Base-by-base conservation (phyloP, 2,113 vertebrate species). In the Gallinago jamesoni region DNA sequence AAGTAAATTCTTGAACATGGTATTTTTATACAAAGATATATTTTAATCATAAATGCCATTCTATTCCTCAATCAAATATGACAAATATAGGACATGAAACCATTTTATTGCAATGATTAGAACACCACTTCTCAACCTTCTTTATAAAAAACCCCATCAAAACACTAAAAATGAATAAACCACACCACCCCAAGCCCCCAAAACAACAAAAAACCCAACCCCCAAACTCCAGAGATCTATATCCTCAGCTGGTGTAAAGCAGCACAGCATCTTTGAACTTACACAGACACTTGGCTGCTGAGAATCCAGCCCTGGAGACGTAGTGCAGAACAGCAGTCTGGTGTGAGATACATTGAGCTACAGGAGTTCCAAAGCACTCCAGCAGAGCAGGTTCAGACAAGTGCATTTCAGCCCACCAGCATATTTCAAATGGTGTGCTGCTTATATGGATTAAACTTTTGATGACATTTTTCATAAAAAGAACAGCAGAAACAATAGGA, bases 21-120 rank as follows among this genome's bases (percentile, higher is more conserved):
- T 92, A 56, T 48, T 97, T 97, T 96, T 90, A 85, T 96, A 84
- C 23, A 97, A 96, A 96, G 68, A 72, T 96, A 76, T 73, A 91
- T 89, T 97, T 91, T 94, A 93, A 92, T 87, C 37, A 81, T 95
- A 94, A 95, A 87, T 93, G 87, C 45, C 21, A 22, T 84, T 97
- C 75, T 80, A 33, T 85, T 96, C 52, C 52, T 96, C 74, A 79
- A 77, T 92, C 83, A 93, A 85, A 62, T 68, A 84, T 62, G 83
- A 84, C 62, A 89, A 89, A 80, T 64, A 78, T 30, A 80, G 52
- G 70, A 77, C 55, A 73, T 2, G 14, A 87, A 70, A 75, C 12
- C 59, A 39, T 81, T 95, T 91, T 93, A 90, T 81, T 97, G 81
- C 33, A 67, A 79, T 75, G 68, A 96, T 75, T 77, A 69, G 53